Evolutionary conservation across 2,113 vertebrate species (phyloP).

Genomic region (Clinocottus analis): DNA sequence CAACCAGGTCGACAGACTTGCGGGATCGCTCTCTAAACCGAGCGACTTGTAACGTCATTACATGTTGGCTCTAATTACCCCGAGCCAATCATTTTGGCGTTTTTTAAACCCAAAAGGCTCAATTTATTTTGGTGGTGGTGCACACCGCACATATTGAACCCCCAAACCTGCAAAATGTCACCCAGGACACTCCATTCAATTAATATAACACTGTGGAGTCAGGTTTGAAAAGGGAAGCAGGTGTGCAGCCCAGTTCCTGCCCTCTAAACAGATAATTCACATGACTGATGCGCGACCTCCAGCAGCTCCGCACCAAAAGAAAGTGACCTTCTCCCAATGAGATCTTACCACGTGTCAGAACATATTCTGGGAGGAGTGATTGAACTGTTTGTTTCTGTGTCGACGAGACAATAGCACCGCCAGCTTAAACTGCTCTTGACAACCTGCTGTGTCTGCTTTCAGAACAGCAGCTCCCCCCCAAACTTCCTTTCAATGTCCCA

Average conservation of each 20-base stretch:
- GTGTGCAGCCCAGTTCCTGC: conserved; percentile 55
- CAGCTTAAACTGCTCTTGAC: conserved; percentile 54
- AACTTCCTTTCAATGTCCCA: conserved; percentile 59
- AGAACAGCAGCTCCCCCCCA: conserved; percentile 15
- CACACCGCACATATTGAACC: conserved; percentile 18
- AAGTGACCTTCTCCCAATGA: conserved; percentile 72
- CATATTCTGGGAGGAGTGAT: conserved; percentile 71
- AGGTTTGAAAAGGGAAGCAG: conserved; percentile 63
- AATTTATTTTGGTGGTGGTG: conserved; percentile 31
- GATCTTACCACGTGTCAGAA: conserved; percentile 68
- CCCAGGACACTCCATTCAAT: conserved; percentile 48
- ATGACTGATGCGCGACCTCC: conserved; percentile 75
- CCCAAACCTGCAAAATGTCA: conserved; percentile 41
- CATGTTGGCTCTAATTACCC: conserved; percentile 58
- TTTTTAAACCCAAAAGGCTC: conserved; percentile 27
- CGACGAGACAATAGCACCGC: conserved; percentile 56
- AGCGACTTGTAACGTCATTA: conserved; percentile 44
- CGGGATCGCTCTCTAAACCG: conserved; percentile 59
- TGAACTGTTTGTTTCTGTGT: conserved; percentile 78
- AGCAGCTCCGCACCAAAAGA: conserved; percentile 65
- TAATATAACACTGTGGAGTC: conserved; percentile 29
- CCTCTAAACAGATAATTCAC: conserved; percentile 70
- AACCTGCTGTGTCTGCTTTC: conserved; percentile 58
- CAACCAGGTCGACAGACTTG: conserved; percentile 61
- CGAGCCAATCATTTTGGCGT: conserved; percentile 36